Evolutionary conservation across 2,888 invertebrate species (phyloP).

Genomic region (Caenorhabditis sp.): DNA sequence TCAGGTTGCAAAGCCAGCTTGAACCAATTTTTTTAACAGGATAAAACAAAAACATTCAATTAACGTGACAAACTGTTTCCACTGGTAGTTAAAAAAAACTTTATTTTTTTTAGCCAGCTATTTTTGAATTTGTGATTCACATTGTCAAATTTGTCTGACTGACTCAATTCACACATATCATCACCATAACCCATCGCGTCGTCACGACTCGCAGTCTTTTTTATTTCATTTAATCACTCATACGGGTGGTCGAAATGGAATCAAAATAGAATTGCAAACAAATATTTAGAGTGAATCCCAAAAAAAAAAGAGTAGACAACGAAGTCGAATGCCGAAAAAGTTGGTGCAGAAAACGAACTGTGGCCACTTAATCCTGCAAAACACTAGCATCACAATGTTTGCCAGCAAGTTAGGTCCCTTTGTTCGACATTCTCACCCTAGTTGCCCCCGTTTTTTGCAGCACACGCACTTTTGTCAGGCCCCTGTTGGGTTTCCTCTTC

Average conservation of each 20-base stretch:
- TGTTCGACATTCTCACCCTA: slow-evolving; percentile 32
- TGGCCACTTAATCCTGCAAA: slow-evolving; percentile 55
- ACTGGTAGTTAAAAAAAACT: background rate
- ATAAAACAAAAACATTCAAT: too few species aligned
- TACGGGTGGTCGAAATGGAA: slow-evolving; percentile 57
- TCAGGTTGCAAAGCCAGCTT: too few species aligned
- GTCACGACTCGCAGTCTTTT: slow-evolving; percentile 46
- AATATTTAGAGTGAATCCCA: background rate
- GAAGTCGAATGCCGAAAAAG: slow-evolving; percentile 4
- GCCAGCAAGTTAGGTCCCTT: slow-evolving; percentile 46
- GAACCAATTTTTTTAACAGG: too few species aligned
- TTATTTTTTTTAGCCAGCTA: background rate
- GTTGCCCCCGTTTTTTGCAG: slow-evolving; percentile 36
- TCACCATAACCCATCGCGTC: slow-evolving; percentile 17
- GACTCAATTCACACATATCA: background rate
- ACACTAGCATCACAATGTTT: slow-evolving; percentile 50
- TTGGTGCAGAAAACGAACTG: slow-evolving; percentile 7
- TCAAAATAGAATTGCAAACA: slow-evolving; percentile 53
- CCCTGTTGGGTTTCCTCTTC: background rate
- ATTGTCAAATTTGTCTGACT: slow-evolving; percentile 1
- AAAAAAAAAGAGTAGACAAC: slow-evolving; percentile 23
- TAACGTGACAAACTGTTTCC: background rate
- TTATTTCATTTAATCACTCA: slow-evolving; percentile 34
- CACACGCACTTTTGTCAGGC: slow-evolving; percentile 33
- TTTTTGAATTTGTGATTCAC: background rate